These are phyloP conservation scores for Drosophila yakuba DNA, from an alignment of 1,140 invertebrate species.

Conservation along the genomic window DNA sequence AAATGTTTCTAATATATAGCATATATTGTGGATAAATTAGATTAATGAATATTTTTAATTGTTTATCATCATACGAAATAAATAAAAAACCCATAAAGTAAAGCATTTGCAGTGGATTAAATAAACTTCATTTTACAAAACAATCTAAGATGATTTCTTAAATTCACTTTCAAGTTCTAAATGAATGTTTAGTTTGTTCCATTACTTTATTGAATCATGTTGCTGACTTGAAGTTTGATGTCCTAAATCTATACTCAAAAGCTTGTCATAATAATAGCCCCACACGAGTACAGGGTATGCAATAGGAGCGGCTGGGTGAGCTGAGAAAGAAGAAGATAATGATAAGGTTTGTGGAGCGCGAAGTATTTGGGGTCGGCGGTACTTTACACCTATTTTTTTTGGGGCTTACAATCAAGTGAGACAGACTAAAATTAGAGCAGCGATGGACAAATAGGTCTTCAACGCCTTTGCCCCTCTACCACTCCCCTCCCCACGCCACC, in stretches of 20 bases:
- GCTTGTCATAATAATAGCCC: neutral
- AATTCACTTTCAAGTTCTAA: too few relatives aligned
- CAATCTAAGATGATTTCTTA: too few relatives aligned
- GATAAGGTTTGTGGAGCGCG: neutral
- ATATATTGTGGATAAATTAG: too few relatives aligned
- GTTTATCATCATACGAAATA: too few relatives aligned
- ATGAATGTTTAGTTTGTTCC: too few relatives aligned
- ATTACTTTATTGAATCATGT: too few relatives aligned
- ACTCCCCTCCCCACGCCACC: neutral
- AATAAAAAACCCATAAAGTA: too few relatives aligned
- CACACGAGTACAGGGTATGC: neutral
- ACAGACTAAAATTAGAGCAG: conserved; percentile 30
- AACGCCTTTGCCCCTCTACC: conserved; percentile 1
- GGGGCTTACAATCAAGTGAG: conserved; percentile 25
- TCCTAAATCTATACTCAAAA: neutral
- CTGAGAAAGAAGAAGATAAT: neutral
- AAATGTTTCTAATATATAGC: too few relatives aligned
- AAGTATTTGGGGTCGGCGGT: conserved; percentile 2
- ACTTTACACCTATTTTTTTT: conserved; percentile 16
- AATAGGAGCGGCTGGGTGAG: neutral
- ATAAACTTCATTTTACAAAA: too few relatives aligned
- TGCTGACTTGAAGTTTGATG: neutral
- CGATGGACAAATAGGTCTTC: conserved; percentile 13
- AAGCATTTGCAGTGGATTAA: too few relatives aligned
- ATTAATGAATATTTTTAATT: too few relatives aligned